These are phyloP conservation scores for Marronus borbonicus DNA, from an alignment of 2,888 invertebrate species.

Conservation along the genomic window DNA sequence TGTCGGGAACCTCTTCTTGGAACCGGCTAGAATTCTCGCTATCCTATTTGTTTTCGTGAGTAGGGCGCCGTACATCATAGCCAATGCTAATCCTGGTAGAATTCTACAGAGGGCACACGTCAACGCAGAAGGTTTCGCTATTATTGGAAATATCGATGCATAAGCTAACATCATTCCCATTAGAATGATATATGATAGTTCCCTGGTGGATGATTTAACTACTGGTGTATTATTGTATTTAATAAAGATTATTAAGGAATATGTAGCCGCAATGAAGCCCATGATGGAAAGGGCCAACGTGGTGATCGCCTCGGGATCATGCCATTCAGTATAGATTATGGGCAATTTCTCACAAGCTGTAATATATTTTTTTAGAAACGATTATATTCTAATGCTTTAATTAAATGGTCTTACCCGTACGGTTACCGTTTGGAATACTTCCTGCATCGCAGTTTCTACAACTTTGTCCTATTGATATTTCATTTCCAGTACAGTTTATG, in stretches of 20 bases:
- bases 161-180: slow-evolving; percentile 75
- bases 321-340: slow-evolving; percentile 77
- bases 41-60: slow-evolving; percentile 86
- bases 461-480: slow-evolving; percentile 73
- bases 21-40: slow-evolving; percentile 81
- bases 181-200: slow-evolving; percentile 81
- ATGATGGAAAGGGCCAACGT: slow-evolving; percentile 75
- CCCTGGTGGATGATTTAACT: slow-evolving; percentile 80
- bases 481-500: slow-evolving; percentile 77
- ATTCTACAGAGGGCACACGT: slow-evolving; percentile 75
- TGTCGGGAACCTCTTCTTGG: slow-evolving; percentile 81
- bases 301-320: slow-evolving; percentile 76
- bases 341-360: slow-evolving; percentile 75
- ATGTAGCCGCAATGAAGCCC: slow-evolving; percentile 77
- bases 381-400: too few relatives aligned
- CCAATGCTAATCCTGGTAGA: slow-evolving; percentile 75
- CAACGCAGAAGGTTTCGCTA: slow-evolving; percentile 75
- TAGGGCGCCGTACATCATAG: slow-evolving; percentile 82
- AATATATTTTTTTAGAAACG: slow-evolving; percentile 1
- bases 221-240: slow-evolving; percentile 83
- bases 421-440: slow-evolving; percentile 76
- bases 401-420: slow-evolving; percentile 73
- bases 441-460: slow-evolving; percentile 78
- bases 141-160: slow-evolving; percentile 77
- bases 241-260: slow-evolving; percentile 77